phyloP scores from a whole-genome alignment of 2,113 vertebrate species.

The Tretioscincus oriximinensis region DNA sequence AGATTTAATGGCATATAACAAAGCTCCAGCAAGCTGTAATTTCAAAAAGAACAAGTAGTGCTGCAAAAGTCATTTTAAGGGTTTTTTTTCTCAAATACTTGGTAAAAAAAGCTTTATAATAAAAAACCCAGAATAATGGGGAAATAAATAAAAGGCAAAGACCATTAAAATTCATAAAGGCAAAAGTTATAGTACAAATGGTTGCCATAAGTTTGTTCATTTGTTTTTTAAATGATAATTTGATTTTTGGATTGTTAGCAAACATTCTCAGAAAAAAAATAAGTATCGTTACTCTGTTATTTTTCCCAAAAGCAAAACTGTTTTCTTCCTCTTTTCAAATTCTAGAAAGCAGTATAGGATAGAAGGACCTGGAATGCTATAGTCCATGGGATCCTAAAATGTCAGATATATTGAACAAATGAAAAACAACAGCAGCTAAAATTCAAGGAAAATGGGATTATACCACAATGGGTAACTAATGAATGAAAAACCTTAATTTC shows the following conservation, averaged over 20 bases:
- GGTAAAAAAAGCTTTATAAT: background rate
- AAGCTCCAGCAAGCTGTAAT: slow-evolving; percentile 7
- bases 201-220: background rate
- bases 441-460: no score
- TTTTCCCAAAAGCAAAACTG: background rate
- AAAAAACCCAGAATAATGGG: background rate
- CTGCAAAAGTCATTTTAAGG: slow-evolving; percentile 5
- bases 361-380: no score
- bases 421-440: no score
- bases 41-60: background rate
- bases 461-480: background rate
- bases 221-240: background rate
- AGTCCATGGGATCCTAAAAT: no score
- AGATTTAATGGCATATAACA: background rate
- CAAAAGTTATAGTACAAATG: background rate
- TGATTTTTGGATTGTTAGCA: background rate
- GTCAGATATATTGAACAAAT: no score
- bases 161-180: background rate
- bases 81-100: background rate
- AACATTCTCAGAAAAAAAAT: background rate
- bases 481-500: background rate
- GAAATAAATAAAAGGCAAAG: background rate
- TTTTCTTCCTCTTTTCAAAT: background rate
- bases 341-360: no score
- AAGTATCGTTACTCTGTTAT: background rate